Base-by-base conservation (phyloP, 2,113 vertebrate genomes). In the Zosterops borbonicus region DNA sequence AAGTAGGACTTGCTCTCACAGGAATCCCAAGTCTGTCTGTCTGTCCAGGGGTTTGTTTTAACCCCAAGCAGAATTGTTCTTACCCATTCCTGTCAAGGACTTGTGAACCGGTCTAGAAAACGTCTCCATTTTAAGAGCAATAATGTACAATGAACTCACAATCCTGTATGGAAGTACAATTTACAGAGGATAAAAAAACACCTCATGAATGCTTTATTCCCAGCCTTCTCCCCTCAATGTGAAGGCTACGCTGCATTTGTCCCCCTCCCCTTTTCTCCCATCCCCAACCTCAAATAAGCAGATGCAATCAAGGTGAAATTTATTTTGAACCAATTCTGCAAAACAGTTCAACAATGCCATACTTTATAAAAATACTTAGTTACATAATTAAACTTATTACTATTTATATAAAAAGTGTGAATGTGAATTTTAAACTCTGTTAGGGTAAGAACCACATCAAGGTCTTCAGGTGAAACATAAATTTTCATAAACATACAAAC, bases 321-420 rank as follows among this genome's bases (percentile, higher is more conserved):
- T 97, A 98, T 97, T 98, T 97, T 96, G 94, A 97, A 97, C 95
- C 89, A 97, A 95, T 97, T 97, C 94, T 97, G 97, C 94, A 97
- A 98, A 98, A 98, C 94, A 97, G 91, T 94, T 97, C 83, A 96
- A 96, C 92, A 96, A 96, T 96, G 96, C 74, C 97, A 97, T 96
- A 97, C 89, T 97, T 98, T 98, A 98, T 97, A 98, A 98, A 98
- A 98, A 98, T 98, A 98, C 96, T 97, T 95, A 96, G 94, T 97
- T 97, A 94, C 93, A 97, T 96, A 97, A 97, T 97, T 96, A 95
- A 97, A 94, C 92, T 96, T 56, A 96, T 94, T 96, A 97, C 90
- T 97, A 97, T 96, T 94, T 95, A 97, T 97, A 97, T 95, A 98
- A 98, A 98, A 98, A 97, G 62, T 89, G 69, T 96, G 91, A 97